These are phyloP conservation scores for Drosophila monieri DNA, from an alignment of 2,888 invertebrate genomes.

Conservation along the genomic window DNA sequence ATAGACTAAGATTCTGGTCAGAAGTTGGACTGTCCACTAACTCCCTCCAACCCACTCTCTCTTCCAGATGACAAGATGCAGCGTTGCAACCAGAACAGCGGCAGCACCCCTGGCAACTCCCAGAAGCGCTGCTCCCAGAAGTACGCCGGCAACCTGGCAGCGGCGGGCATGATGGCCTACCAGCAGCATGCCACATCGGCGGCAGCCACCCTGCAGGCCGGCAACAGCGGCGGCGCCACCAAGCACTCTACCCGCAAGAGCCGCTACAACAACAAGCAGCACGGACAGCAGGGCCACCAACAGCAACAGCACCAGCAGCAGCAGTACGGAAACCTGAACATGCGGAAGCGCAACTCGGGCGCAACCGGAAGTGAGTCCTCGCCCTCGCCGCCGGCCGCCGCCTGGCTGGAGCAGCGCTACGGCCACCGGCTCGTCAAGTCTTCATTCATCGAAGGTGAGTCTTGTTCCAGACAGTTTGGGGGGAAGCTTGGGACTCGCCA, in stretches of 20 bases:
- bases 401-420: constrained; percentile 59
- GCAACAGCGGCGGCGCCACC: constrained; percentile 4
- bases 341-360: constrained; percentile 17
- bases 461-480: background rate
- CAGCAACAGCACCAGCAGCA: constrained; percentile 19
- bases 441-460: constrained; percentile 81
- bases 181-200: constrained; percentile 32
- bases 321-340: constrained; percentile 28
- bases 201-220: constrained; percentile 9
- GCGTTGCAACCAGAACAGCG: constrained; percentile 46
- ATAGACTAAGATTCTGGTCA: too few species aligned
- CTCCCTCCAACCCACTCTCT: background rate
- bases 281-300: constrained; percentile 7
- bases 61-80: constrained; percentile 67
- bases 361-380: constrained; percentile 27
- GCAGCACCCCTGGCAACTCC: constrained; percentile 13
- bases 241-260: constrained; percentile 41
- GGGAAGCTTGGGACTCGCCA: too few species aligned
- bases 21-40: background rate
- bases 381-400: constrained; percentile 1
- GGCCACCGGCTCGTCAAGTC: constrained; percentile 67
- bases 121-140: constrained; percentile 51
- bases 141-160: constrained; percentile 44
- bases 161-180: constrained; percentile 25
- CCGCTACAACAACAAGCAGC: constrained; percentile 47